Evolutionary conservation across 2,888 invertebrate genomes (phyloP).

Genomic region (Eumacrocentrus americanus): DNA sequence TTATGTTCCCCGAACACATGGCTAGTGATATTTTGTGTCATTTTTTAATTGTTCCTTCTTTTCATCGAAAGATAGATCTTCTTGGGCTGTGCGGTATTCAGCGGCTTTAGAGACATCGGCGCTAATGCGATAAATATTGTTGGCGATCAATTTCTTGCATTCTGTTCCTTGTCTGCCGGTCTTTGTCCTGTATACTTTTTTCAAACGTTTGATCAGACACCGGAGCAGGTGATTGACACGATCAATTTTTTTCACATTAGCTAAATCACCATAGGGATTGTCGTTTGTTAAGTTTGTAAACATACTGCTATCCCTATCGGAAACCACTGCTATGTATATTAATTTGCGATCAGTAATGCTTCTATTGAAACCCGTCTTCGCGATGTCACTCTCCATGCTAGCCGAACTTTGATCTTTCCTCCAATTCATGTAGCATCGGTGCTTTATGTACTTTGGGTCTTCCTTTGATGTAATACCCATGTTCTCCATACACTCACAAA

Average conservation of each 20-base stretch:
- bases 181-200: neutral
- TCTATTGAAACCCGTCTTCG: neutral
- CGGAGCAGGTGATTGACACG: neutral
- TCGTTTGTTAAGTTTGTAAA: neutral
- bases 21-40: conserved; percentile 14
- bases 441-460: neutral
- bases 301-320: neutral
- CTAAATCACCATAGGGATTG: neutral
- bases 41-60: conserved; percentile 1
- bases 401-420: neutral
- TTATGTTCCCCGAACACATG: conserved; percentile 24
- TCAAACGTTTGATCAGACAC: neutral
- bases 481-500: neutral
- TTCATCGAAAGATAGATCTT: neutral
- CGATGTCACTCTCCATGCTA: too few species aligned
- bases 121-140: neutral
- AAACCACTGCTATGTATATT: neutral
- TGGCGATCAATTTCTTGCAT: neutral
- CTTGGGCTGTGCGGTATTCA: neutral
- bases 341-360: neutral
- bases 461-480: neutral
- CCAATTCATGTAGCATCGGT: neutral
- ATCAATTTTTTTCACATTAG: neutral
- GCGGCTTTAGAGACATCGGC: neutral
- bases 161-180: neutral